A percentile compares a stretch with the other conserved stretches of the same genome.
Conservation (phyloP, 2,113 vertebrate species). For the Calonectris borealis region DNA sequence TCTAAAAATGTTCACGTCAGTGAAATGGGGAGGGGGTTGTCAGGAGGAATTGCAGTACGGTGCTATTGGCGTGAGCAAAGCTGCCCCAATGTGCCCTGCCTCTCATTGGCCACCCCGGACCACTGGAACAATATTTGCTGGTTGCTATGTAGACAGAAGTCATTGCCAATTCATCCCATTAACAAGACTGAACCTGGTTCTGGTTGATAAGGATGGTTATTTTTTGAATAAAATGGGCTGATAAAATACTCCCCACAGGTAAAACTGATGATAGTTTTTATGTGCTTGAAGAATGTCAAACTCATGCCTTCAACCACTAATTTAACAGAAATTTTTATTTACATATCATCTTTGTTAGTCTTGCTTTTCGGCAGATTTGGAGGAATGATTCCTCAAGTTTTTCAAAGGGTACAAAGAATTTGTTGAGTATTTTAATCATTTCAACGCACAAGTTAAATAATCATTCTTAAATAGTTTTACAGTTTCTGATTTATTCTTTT, state of each 20-base stretch:
- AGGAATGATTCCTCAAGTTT: background rate
- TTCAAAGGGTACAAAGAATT: background rate
- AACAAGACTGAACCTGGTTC: slow-evolving; percentile 68
- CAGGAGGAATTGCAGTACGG: background rate
- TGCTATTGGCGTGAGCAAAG: background rate
- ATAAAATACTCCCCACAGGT: slow-evolving; percentile 59
- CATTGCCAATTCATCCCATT: slow-evolving; percentile 60
- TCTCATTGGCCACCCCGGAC: slow-evolving; percentile 3
- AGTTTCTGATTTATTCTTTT: background rate
- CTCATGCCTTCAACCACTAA: background rate
- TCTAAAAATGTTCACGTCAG: slow-evolving; percentile 25
- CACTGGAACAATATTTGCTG: slow-evolving; percentile 72
- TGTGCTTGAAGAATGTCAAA: background rate
- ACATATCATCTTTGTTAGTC: background rate
- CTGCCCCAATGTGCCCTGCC: background rate
- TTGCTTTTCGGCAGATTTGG: background rate
- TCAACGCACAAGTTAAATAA: background rate
- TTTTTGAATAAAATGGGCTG: slow-evolving; percentile 59
- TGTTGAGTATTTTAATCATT: background rate
- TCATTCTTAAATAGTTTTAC: background rate
- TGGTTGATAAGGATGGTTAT: slow-evolving; percentile 68
- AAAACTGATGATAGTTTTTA: slow-evolving; percentile 6
- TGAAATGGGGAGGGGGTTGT: background rate
- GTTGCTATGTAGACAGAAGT: slow-evolving; percentile 70
- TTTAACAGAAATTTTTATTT: slow-evolving; percentile 11